A percentile compares a stretch with the other conserved stretches of the same genome.
These are phyloP conservation scores for Pogonocichla stellata DNA, from an alignment of 2,113 vertebrate species.

Conservation along the genomic window DNA sequence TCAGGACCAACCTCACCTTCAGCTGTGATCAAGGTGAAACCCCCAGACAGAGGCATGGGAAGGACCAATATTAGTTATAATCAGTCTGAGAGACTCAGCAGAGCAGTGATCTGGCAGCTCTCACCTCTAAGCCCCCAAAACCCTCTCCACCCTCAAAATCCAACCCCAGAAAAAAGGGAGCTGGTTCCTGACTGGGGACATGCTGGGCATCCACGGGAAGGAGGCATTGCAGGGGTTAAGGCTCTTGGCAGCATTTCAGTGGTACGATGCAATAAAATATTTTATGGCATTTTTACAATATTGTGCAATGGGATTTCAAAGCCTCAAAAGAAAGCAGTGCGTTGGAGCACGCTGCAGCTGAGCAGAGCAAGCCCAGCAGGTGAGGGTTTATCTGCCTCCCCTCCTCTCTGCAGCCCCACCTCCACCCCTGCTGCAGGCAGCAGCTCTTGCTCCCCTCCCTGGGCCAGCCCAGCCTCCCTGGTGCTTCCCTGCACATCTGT, in stretches of 20 bases:
- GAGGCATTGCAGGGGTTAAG: slow-evolving; percentile 50
- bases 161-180: neutral
- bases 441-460: neutral
- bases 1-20: neutral
- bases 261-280: slow-evolving; percentile 33
- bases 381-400: neutral
- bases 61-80: neutral
- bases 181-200: neutral
- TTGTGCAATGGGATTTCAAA: neutral
- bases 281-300: slow-evolving; percentile 51
- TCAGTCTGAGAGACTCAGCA: neutral
- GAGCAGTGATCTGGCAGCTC: neutral
- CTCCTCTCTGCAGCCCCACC: neutral
- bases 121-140: neutral
- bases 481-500: slow-evolving; percentile 61
- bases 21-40: neutral
- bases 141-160: neutral
- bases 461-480: neutral
- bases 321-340: neutral
- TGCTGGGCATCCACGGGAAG: fast-evolving
- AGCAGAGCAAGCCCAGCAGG: slow-evolving; percentile 24
- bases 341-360: neutral
- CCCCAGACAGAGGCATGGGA: fast-evolving
- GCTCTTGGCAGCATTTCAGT: slow-evolving; percentile 5
- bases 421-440: neutral